phyloP scores from a whole-genome alignment of 2,113 vertebrate genomes.

The Triplophysa siluroides region DNA sequence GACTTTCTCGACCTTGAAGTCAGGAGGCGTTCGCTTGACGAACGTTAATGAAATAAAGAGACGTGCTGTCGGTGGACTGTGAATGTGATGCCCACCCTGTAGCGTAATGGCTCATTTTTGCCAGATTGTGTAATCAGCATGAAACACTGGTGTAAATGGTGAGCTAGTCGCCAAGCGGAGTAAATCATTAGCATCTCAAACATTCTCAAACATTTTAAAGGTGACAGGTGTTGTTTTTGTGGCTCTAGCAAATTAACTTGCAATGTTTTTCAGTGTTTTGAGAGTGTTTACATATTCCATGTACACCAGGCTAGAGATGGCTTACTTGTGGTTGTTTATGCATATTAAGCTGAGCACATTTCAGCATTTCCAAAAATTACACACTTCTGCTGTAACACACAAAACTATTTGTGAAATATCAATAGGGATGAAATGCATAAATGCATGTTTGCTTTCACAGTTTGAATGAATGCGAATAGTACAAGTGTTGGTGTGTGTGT shows the following conservation, averaged over 20 bases:
- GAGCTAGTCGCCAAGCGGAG: not conserved
- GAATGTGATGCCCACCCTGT: not conserved
- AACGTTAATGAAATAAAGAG: conserved; percentile 29
- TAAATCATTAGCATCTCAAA: conserved; percentile 7
- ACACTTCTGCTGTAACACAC: no score
- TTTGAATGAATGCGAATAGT: no score
- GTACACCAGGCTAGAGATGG: no score
- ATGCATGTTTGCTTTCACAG: not conserved
- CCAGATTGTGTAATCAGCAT: conserved; percentile 7
- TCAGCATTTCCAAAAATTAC: no score
- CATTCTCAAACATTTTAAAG: not conserved
- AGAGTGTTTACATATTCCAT: no score
- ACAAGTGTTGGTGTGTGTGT: not conserved
- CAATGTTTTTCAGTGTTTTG: no score
- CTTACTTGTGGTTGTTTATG: not conserved
- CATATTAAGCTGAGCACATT: no score
- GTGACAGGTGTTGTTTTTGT: no score
- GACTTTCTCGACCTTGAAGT: conserved; percentile 23
- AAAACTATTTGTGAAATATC: not conserved
- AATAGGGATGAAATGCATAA: not conserved
- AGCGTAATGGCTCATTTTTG: not conserved
- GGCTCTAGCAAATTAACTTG: no score
- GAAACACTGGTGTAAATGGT: not conserved
- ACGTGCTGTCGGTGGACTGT: conserved; percentile 13
- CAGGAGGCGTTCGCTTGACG: conserved; percentile 12